Evolutionary conservation across 2,113 vertebrate species (phyloP).

Genomic region (Oophaga pumilio): DNA sequence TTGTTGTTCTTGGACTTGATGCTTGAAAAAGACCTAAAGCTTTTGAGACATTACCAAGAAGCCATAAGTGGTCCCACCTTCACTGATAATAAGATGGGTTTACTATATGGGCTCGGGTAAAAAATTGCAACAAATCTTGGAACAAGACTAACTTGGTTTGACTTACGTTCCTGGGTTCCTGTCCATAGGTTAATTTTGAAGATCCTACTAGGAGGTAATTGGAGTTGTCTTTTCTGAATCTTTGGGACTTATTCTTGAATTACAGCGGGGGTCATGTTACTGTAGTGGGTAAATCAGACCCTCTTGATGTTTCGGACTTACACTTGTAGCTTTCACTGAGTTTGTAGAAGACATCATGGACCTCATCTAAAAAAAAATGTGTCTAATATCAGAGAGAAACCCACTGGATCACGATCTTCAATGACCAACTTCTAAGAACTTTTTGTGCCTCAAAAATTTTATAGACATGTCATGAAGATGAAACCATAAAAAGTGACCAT

Average conservation of each 20-base stretch:
- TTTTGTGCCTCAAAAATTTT: background rate
- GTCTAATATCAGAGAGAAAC: background rate
- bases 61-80: background rate
- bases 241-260: too few relatives aligned
- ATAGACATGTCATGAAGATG: background rate
- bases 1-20: too few relatives aligned
- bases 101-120: background rate
- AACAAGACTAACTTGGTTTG: too few relatives aligned
- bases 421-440: background rate
- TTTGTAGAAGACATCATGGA: background rate
- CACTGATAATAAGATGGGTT: background rate
- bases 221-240: background rate
- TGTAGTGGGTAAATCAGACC: background rate
- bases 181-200: background rate
- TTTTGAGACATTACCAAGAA: background rate
- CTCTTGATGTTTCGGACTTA: background rate
- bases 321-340: background rate
- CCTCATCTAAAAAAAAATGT: background rate
- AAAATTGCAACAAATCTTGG: background rate
- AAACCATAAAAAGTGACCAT: background rate
- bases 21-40: background rate
- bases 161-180: background rate
- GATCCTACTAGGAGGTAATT: background rate
- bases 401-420: background rate
- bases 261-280: too few relatives aligned